phyloP scores from a whole-genome alignment of 2,888 invertebrate genomes.

The Fragum whitleyi region DNA sequence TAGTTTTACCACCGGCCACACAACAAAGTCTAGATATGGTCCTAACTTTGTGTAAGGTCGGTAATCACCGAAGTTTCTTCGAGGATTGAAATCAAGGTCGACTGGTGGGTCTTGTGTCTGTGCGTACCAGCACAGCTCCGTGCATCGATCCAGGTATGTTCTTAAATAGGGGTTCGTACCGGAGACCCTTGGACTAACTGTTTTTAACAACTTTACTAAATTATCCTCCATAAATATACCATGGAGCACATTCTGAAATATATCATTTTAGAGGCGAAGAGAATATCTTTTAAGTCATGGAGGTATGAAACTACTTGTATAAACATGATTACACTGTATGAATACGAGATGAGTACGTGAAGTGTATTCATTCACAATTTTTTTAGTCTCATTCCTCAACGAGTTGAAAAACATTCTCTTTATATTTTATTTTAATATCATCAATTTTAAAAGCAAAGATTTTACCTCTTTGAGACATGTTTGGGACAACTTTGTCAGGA shows the following conservation, averaged over 20 bases:
- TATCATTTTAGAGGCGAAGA: no score
- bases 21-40: slow-evolving; percentile 29
- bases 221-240: background rate
- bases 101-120: slow-evolving; percentile 49
- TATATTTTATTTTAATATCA: no score
- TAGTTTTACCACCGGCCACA: slow-evolving; percentile 41
- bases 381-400: no score
- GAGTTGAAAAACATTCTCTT: no score
- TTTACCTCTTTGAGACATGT: no score
- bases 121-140: slow-evolving; percentile 38
- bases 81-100: slow-evolving; percentile 26
- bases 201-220: background rate
- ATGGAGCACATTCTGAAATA: background rate
- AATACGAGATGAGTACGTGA: no score
- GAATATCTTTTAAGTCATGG: no score
- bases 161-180: slow-evolving; percentile 6
- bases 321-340: no score
- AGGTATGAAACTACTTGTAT: no score
- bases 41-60: slow-evolving; percentile 37
- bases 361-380: no score
- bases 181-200: background rate
- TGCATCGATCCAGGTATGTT: slow-evolving; percentile 35
- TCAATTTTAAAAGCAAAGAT: no score
- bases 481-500: no score
- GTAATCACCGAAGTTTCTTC: background rate